Conservation (phyloP, 2,797 vertebrate genomes). For the Acanthurus lineatus region DNA sequence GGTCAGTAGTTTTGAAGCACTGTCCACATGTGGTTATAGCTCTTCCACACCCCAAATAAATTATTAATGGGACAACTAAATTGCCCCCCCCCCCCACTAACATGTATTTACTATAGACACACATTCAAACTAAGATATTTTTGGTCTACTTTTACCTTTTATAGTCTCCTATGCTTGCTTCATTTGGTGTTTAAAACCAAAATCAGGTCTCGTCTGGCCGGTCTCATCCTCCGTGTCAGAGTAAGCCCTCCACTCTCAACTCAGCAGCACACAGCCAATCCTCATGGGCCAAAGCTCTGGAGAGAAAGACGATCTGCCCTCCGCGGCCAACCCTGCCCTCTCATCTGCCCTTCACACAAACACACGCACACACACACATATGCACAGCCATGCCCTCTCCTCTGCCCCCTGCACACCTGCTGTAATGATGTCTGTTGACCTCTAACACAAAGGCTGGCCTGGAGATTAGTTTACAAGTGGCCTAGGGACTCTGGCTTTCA, state of each 20-base stretch:
- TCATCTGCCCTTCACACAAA: slow-evolving; percentile 82
- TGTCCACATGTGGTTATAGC: background rate
- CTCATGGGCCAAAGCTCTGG: slow-evolving; percentile 75
- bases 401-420: slow-evolving; percentile 79
- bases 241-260: slow-evolving; percentile 44
- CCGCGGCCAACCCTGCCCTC: slow-evolving; percentile 75
- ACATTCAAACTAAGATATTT: background rate
- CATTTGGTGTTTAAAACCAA: slow-evolving; percentile 47
- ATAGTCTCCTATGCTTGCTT: background rate
- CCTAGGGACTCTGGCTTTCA: slow-evolving; percentile 75
- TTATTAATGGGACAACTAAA: background rate
- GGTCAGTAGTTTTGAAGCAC: background rate
- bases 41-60: slow-evolving; percentile 6
- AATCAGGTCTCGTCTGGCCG: slow-evolving; percentile 37
- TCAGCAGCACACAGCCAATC: slow-evolving; percentile 56
- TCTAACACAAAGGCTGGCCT: slow-evolving; percentile 82
- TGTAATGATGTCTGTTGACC: slow-evolving; percentile 86
- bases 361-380: slow-evolving; percentile 57
- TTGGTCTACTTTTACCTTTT: background rate
- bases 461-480: slow-evolving; percentile 84
- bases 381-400: slow-evolving; percentile 63
- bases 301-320: slow-evolving; percentile 85
- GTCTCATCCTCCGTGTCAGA: slow-evolving; percentile 35
- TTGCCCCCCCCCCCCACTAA: background rate
- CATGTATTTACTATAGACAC: background rate